These are phyloP conservation scores for Heliconius hewitsoni DNA, from an alignment of 1,140 invertebrate species.

Conservation along the genomic window DNA sequence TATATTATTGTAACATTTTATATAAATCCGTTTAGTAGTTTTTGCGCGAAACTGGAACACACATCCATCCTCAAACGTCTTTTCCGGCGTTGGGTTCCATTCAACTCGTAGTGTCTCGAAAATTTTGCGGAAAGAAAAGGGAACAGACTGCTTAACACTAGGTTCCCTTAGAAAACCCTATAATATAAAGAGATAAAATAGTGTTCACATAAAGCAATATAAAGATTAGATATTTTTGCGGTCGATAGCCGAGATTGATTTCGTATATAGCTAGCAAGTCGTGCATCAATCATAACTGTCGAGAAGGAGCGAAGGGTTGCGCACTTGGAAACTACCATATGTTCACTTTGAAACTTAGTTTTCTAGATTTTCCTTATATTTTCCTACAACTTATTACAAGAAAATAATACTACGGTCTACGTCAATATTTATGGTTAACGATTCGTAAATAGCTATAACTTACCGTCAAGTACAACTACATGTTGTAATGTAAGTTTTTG, in stretches of 20 bases:
- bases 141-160: not conserved
- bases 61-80: too few relatives aligned
- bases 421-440: not conserved
- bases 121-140: too few relatives aligned
- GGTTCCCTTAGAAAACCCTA: not conserved
- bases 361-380: not conserved
- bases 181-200: not conserved
- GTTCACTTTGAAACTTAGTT: conserved; percentile 2
- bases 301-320: conserved; percentile 12
- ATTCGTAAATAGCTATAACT: not conserved
- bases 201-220: not conserved
- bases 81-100: too few relatives aligned
- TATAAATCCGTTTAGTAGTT: too few relatives aligned
- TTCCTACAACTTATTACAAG: not conserved
- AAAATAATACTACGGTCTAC: not conserved
- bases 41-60: too few relatives aligned
- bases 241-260: conserved; percentile 33
- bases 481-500: too few relatives aligned
- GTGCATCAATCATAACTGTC: conserved; percentile 32
- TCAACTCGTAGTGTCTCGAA: too few relatives aligned
- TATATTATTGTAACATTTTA: too few relatives aligned
- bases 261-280: conserved; percentile 22
- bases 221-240: conserved; percentile 18
- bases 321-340: conserved; percentile 16
- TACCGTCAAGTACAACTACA: not conserved